Conservation (phyloP, 2,888 invertebrate genomes). For the Hirtodrosophila alboralis region DNA sequence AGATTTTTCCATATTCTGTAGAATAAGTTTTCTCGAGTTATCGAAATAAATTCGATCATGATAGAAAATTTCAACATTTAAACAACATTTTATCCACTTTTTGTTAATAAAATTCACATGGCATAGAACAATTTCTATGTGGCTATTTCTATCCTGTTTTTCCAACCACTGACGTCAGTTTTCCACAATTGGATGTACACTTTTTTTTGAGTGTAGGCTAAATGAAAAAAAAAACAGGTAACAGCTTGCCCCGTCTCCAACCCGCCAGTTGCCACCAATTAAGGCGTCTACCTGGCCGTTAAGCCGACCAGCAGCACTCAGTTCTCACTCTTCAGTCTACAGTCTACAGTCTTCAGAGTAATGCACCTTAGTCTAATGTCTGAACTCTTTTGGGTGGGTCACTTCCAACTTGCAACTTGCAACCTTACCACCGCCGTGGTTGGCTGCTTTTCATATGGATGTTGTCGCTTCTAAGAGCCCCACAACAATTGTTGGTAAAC, state of each 20-base stretch:
- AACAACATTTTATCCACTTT: too few species aligned
- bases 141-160: too few species aligned
- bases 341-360: conserved; percentile 29
- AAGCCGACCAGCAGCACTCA: conserved; percentile 26
- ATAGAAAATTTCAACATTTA: too few species aligned
- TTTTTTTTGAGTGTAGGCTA: conserved; percentile 2
- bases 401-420: conserved; percentile 37
- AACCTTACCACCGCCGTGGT: conserved; percentile 45
- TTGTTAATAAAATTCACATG: too few species aligned
- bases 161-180: too few species aligned
- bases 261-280: conserved; percentile 39
- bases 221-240: conserved; percentile 24
- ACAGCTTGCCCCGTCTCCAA: neutral
- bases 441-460: conserved; percentile 55
- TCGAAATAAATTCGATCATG: too few species aligned
- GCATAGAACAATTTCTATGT: too few species aligned
- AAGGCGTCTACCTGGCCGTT: conserved; percentile 71
- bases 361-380: conserved; percentile 63
- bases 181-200: too few species aligned
- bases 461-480: conserved; percentile 19
- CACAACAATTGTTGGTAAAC: conserved; percentile 53
- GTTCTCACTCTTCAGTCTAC: too few species aligned
- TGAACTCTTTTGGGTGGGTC: conserved; percentile 74
- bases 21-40: too few species aligned
- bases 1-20: too few species aligned